Evolutionary conservation across 2,888 invertebrate genomes (phyloP), one percentile per base, ranked within the genome.

Genomic region (Amiota minor): DNA sequence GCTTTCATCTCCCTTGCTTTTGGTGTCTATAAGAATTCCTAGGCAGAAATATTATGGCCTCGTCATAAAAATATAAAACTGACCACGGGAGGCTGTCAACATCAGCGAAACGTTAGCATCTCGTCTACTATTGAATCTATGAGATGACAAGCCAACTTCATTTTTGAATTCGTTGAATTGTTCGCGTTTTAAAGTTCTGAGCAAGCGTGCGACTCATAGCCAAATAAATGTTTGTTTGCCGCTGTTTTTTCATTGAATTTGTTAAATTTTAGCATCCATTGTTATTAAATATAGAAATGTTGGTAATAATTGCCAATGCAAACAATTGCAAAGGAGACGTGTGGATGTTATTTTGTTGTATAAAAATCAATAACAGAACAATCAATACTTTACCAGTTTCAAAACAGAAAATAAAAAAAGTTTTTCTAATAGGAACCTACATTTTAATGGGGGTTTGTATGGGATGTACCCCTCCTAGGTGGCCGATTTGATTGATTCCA

Each of bases 61-160:
- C 80, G 83, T 83, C 86, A 79, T 89, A 88, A 89, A 89, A 85
- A 77, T 82, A 89, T 89, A 88, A 88, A 89, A 86, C 78, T 77
- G 82, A 76, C 86, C 78, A 84, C 88, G 83, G 87, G 89, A 79
- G 86, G 76, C 84, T 11, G 20, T 20, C 16, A 56, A 56, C 56
- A 45, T 45, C 20, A 46, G 12, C 45, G 12, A 53, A 65, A 20
- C 56, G 50, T 35, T 67, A 45, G 35, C 6, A 16, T 67, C 59
- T 55, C 65, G 45, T 61, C 70, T 72, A 62, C 59, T 70, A 72
- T 65, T 71, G 18, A 11, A 59, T 18, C 47, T 53, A 47, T 14
- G 65, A 23, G 20, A 47, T 61, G 23, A 69, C 53, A 56, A 62
- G 49, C 50, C 50, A 55, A 49, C 20, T 72, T 12, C 10, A 76